Base-by-base conservation (phyloP, 1,140 invertebrate species). In the Pristionchus pacificus region DNA sequence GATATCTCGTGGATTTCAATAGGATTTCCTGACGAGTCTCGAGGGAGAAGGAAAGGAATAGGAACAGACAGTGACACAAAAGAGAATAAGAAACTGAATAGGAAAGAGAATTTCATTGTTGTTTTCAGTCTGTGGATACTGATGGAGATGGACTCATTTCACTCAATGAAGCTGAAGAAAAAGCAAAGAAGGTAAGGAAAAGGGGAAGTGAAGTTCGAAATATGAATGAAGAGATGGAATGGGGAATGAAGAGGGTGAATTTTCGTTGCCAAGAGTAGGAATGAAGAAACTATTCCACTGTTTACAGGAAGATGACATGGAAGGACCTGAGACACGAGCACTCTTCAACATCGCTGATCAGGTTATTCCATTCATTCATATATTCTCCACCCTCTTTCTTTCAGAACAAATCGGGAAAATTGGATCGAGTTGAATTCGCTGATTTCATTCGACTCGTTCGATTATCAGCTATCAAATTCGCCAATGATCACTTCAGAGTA, bases 301-400 rank as follows among this genome's bases (percentile, higher is more conserved):
- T 3, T 70, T 72, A 33, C 57, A 71, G 19, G 80, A 82, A 49
- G 80, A 82, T 58, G 80, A 84, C 68, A 71, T 82, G 76, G 81
- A 78, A 49, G 33, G 71, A 15, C 68, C 75, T 31, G 80, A 82
- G 70, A 84, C 80, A 2, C 49, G 66, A n/a, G 71, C 64, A 2
- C 72, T 82, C 6, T 82, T 82, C 57, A 77, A 77, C 69, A 81
- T 82, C 55, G 80, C 80, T 57, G 80, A 82, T 57, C 82, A 82
- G 63, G 82, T 75, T 38, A 30, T 10, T 10, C n/a, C 3, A 29
- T 74, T 65, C 58, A 63, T 64, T 29, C 32, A 74, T 28, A 58
- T 81, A 32, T 79, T 81, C 59, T 79, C 6, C 38, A 49, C 6
- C 6, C 77, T 32, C 29, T 25, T 55, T n/a, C n/a, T 60, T 72